Evolutionary conservation across 2,113 vertebrate genomes (phyloP), one percentile per base, ranked within the genome.

Genomic region (Lophius piscatorius): DNA sequence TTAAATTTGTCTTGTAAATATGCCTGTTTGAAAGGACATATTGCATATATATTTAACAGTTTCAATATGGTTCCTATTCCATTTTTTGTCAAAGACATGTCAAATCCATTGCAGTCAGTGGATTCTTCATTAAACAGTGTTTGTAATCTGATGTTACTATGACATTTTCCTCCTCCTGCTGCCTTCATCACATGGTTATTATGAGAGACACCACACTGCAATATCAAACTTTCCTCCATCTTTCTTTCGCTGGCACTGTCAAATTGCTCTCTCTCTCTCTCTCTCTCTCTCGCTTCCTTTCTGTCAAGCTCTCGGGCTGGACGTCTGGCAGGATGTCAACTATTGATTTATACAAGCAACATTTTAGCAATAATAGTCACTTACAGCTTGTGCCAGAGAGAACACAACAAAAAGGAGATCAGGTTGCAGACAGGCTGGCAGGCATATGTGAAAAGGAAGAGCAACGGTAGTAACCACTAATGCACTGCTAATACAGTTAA

Each of bases 351-450:
- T 82, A 51, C 67, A 41, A 66, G 67, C 83, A 85, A 80, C 84
- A 82, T 88, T 88, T 88, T 81, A 89, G 85, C 77, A 74, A 69
- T 72, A 80, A 82, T 84, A 80, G 80, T 51, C 29, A 79, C 72
- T 80, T 70, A 82, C 84, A 80, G 81, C 61, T 64, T 57, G 66
- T 59, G 70, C 79, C 67, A 86, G 87, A 85, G 46, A 73, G 83
- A 84, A 83, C 66, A 82, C 85, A 88, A 90, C 83, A 88, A 88
- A 87, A 84, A 89, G 80, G 63, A 80, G 82, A 84, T 88, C 81
- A 31, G 75, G 65, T 87, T 88, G 78, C 87, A 87, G 62, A 63
- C 28, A 7, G 48, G 69, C 71, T 45, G 67, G 48, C 74, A 20
- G 33, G 70, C 49, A 55, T 41, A 56, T 65, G 67, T 42, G 61